A percentile compares a stretch with the other conserved stretches of the same genome.
These are phyloP conservation scores for Heliconius ethilla DNA, from an alignment of 2,888 invertebrate genomes.

Conservation along the genomic window DNA sequence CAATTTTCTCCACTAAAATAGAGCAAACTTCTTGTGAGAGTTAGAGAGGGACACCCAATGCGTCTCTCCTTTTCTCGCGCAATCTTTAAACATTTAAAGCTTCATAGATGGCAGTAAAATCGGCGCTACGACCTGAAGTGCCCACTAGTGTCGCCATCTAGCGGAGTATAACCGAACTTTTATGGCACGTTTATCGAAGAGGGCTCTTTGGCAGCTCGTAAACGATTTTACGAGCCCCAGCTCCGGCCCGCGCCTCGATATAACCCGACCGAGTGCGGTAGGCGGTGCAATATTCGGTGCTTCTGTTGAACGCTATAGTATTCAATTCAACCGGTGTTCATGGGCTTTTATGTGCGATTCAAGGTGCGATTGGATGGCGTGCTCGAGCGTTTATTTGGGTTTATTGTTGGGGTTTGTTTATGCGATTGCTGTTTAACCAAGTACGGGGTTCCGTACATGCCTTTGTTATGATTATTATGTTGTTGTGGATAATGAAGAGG, in stretches of 20 bases:
- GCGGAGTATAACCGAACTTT: slow-evolving; percentile 79
- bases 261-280: slow-evolving; percentile 78
- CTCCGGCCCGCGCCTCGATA: slow-evolving; percentile 77
- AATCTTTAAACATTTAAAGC: slow-evolving; percentile 74
- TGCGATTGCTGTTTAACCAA: slow-evolving; percentile 82
- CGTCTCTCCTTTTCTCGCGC: slow-evolving; percentile 55
- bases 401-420: slow-evolving; percentile 83
- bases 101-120: slow-evolving; percentile 82
- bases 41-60: slow-evolving; percentile 52
- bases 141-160: slow-evolving; percentile 81
- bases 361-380: slow-evolving; percentile 83
- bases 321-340: slow-evolving; percentile 80
- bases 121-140: slow-evolving; percentile 74
- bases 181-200: slow-evolving; percentile 81
- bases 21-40: slow-evolving; percentile 57
- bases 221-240: slow-evolving; percentile 81
- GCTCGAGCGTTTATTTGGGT: slow-evolving; percentile 81
- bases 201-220: slow-evolving; percentile 82
- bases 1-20: slow-evolving; percentile 40
- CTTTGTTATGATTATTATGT: slow-evolving; percentile 81
- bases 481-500: slow-evolving; percentile 72
- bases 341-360: slow-evolving; percentile 81
- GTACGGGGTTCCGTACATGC: slow-evolving; percentile 78
- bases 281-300: slow-evolving; percentile 77
- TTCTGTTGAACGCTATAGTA: slow-evolving; percentile 74